Evolutionary conservation across 2,888 invertebrate genomes (phyloP).

Genomic region (Andricus curvator): DNA sequence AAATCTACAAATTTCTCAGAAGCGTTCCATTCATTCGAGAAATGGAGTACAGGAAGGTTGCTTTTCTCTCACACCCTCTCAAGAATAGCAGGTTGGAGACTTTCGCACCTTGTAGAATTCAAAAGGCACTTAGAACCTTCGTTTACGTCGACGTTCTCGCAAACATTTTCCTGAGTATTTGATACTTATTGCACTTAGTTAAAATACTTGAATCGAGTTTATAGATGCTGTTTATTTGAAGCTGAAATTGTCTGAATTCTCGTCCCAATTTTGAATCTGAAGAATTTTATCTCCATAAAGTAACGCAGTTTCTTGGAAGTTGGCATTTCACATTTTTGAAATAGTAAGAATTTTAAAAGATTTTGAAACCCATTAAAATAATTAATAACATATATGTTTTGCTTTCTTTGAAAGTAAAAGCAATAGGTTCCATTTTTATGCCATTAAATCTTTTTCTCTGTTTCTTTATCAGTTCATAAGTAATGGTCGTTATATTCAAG

Average conservation of each 20-base stretch:
- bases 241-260: background rate
- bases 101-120: slow-evolving; percentile 14
- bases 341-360: no score
- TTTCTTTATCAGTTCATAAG: no score
- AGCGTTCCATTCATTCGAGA: background rate
- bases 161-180: background rate
- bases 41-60: slow-evolving; percentile 15
- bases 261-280: background rate
- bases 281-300: background rate
- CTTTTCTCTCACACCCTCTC: slow-evolving; percentile 11
- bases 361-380: no score
- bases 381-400: no score
- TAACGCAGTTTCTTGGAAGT: background rate
- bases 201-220: no score
- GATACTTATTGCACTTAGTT: background rate
- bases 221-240: background rate
- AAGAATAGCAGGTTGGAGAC: slow-evolving; percentile 7
- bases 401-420: no score
- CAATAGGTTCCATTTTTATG: no score
- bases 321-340: background rate
- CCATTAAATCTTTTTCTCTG: no score
- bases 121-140: slow-evolving; percentile 13
- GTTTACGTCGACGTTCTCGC: background rate
- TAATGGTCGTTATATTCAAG: no score
- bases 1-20: slow-evolving; percentile 6